phyloP scores from a whole-genome alignment of 2,113 vertebrate genomes.

The Hucho hucho region DNA sequence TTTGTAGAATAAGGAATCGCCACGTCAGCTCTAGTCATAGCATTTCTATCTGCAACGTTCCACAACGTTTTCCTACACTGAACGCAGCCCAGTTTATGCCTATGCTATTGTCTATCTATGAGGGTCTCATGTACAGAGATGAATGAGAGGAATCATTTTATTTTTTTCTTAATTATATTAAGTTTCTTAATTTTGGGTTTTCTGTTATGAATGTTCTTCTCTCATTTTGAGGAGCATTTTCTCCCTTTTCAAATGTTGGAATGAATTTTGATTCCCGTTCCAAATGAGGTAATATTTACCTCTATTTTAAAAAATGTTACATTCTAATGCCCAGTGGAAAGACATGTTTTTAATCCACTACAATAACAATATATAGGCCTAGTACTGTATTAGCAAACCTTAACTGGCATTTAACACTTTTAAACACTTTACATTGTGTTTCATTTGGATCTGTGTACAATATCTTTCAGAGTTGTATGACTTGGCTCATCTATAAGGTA shows the following conservation, averaged over 20 bases:
- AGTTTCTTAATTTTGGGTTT: neutral
- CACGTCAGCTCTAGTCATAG: no score
- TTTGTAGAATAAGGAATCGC: no score
- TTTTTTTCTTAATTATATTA: no score
- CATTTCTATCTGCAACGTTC: no score
- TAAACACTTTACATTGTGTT: neutral
- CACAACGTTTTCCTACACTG: no score
- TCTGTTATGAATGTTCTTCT: slow-evolving; percentile 16
- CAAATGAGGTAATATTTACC: slow-evolving; percentile 47
- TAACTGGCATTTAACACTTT: slow-evolving; percentile 1
- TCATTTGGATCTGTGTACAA: neutral
- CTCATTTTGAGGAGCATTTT: slow-evolving; percentile 21
- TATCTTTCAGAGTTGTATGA: neutral
- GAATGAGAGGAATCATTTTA: neutral
- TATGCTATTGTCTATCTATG: neutral
- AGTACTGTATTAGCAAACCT: neutral
- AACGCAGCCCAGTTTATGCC: neutral
- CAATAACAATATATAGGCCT: slow-evolving; percentile 4
- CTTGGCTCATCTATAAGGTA: neutral
- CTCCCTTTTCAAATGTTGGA: slow-evolving; percentile 38
- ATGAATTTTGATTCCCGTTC: slow-evolving; percentile 22
- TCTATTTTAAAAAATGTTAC: slow-evolving; percentile 11
- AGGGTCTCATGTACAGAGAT: neutral
- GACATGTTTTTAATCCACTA: slow-evolving; percentile 6
- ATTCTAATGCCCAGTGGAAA: slow-evolving; percentile 4